Evolutionary conservation across 2,888 invertebrate genomes (phyloP).

Genomic region (Dicyrtomina minuta): DNA sequence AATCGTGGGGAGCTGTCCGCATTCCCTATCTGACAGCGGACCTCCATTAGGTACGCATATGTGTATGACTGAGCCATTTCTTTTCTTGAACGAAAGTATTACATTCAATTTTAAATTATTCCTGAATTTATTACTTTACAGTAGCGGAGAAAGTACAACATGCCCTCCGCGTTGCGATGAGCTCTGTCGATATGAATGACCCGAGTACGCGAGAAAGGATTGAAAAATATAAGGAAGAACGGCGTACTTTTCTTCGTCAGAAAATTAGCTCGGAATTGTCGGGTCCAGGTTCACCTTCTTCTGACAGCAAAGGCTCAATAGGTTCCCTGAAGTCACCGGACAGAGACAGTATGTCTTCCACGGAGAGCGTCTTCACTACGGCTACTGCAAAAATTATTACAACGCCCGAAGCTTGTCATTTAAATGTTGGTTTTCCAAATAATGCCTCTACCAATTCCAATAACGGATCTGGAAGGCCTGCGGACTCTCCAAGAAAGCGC

Average conservation of each 20-base stretch:
- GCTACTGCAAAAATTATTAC: slow-evolving; percentile 18
- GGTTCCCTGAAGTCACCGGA: slow-evolving; percentile 34
- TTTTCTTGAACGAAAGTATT: slow-evolving; percentile 7
- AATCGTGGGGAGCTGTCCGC: slow-evolving; percentile 17
- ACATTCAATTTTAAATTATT: not conserved
- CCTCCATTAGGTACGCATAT: slow-evolving; percentile 27
- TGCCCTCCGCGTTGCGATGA: slow-evolving; percentile 44
- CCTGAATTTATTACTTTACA: slow-evolving; percentile 4
- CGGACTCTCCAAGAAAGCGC: slow-evolving; percentile 51
- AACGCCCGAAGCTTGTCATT: not conserved
- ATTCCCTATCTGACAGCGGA: slow-evolving; percentile 21
- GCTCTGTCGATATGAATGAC: slow-evolving; percentile 59
- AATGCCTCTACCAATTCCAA: too few relatives aligned
- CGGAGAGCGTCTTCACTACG: slow-evolving; percentile 37
- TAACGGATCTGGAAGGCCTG: slow-evolving; percentile 24
- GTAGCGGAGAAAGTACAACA: slow-evolving; percentile 48
- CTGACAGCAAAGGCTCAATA: slow-evolving; percentile 31
- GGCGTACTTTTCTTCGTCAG: slow-evolving; percentile 79
- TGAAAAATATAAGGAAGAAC: slow-evolving; percentile 86
- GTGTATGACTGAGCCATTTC: not conserved
- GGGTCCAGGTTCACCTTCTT: slow-evolving; percentile 33
- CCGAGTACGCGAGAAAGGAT: slow-evolving; percentile 74
- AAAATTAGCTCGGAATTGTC: slow-evolving; percentile 66
- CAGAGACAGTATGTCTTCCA: slow-evolving; percentile 34
- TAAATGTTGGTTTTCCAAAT: too few relatives aligned